These are phyloP conservation scores for Cynocephalus volans DNA, from an alignment of 2,113 vertebrate species.

Conservation along the genomic window DNA sequence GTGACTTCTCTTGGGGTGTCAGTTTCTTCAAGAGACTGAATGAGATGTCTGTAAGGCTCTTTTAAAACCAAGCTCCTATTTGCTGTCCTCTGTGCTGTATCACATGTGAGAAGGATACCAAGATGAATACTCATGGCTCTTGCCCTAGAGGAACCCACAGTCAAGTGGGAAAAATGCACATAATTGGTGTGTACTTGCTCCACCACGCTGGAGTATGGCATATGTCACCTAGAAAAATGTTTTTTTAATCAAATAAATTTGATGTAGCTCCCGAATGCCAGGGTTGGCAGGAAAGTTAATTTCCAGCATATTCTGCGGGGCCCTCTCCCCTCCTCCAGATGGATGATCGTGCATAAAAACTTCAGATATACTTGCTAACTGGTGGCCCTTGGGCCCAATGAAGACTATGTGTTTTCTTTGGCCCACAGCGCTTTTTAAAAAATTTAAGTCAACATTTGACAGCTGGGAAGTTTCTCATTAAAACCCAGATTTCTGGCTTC, in stretches of 20 bases:
- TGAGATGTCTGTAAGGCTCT: background rate
- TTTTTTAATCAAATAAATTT: conserved; percentile 1
- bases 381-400: background rate
- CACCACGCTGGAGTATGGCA: background rate
- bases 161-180: background rate
- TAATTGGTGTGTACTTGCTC: background rate
- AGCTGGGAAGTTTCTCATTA: conserved; percentile 65
- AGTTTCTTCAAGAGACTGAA: background rate
- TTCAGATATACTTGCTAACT: background rate
- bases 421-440: background rate
- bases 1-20: background rate
- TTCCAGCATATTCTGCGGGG: background rate
- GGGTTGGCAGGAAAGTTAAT: background rate
- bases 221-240: background rate
- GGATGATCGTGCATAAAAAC: background rate
- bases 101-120: background rate
- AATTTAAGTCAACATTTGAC: conserved; percentile 53
- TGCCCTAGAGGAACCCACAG: background rate
- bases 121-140: background rate
- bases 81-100: background rate
- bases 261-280: background rate
- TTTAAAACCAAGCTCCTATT: background rate
- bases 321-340: accelerated
- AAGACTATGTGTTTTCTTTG: conserved; percentile 49
- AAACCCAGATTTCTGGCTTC: conserved; percentile 62